phyloP scores from a whole-genome alignment of 2,888 invertebrate species.

The Ochropleura leucogaster region DNA sequence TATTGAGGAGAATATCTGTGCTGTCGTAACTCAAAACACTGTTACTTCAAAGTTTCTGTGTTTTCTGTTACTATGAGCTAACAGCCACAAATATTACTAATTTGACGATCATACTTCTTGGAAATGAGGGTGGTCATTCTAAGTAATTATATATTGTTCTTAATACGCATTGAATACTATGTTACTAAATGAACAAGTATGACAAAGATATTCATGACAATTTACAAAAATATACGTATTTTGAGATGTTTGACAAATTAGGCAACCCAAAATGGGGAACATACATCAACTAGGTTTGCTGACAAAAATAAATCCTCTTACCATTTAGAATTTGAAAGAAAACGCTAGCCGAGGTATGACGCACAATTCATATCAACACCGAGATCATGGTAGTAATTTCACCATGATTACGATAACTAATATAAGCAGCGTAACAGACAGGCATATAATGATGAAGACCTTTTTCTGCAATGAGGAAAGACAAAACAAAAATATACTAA shows the following conservation, averaged over 20 bases:
- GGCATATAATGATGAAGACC: slow-evolving; percentile 96
- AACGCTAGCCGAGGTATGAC: slow-evolving; percentile 34
- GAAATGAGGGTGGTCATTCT: slow-evolving; percentile 22
- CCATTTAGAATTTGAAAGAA: slow-evolving; percentile 16
- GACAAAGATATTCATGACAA: slow-evolving; percentile 12
- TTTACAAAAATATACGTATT: neutral
- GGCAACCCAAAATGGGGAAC: neutral
- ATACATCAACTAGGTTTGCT: slow-evolving; percentile 32
- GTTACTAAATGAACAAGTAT: slow-evolving; percentile 9
- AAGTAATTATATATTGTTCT: slow-evolving; percentile 4
- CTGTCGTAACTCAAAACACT: neutral
- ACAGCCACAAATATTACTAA: neutral
- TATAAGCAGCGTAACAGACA: slow-evolving; percentile 94
- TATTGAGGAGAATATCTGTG: neutral
- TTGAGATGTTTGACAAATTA: slow-evolving; percentile 18
- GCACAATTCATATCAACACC: slow-evolving; percentile 30
- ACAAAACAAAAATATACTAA: slow-evolving; percentile 76
- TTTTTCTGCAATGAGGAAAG: slow-evolving; percentile 94
- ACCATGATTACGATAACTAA: slow-evolving; percentile 77
- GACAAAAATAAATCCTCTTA: slow-evolving; percentile 19
- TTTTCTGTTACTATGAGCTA: neutral
- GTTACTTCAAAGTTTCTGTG: neutral
- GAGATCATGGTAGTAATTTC: slow-evolving; percentile 33
- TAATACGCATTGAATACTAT: slow-evolving; percentile 37
- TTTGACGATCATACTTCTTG: slow-evolving; percentile 48